Conservation (phyloP, 2,888 invertebrate species). For the Coecobrya sp. region DNA sequence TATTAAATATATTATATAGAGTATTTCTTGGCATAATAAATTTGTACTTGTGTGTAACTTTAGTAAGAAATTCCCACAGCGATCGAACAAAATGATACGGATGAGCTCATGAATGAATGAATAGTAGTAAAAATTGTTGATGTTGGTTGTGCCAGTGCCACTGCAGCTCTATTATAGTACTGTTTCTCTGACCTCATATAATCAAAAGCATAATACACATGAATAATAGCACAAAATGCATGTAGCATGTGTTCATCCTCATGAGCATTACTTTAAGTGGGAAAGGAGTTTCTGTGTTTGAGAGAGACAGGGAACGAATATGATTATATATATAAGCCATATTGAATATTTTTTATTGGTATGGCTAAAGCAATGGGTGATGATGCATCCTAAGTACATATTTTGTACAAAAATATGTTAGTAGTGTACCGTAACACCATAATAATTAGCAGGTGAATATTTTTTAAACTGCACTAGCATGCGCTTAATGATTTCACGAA, state of each 20-base stretch:
- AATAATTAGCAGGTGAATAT: constrained; percentile 49
- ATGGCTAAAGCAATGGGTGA: constrained; percentile 33
- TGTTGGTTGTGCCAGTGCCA: constrained; percentile 46
- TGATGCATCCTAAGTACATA: constrained; percentile 37
- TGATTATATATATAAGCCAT: constrained; percentile 7
- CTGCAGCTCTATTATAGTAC: constrained; percentile 8
- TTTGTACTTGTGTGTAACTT: constrained; percentile 70
- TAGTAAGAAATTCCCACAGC: constrained; percentile 72
- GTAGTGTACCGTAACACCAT: constrained; percentile 74
- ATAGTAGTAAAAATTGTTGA: constrained; percentile 56
- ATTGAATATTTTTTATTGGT: constrained; percentile 4
- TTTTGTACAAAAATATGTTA: constrained; percentile 71
- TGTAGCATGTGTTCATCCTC: constrained; percentile 42
- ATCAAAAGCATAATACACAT: constrained; percentile 13
- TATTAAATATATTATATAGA: background rate
- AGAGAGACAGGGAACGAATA: background rate
- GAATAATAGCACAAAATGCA: constrained; percentile 18
- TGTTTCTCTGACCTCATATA: constrained; percentile 73
- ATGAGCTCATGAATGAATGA: constrained; percentile 70
- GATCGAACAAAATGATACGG: constrained; percentile 75
- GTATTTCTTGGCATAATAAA: constrained; percentile 56
- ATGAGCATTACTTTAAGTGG: constrained; percentile 24
- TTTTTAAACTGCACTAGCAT: constrained; percentile 64
- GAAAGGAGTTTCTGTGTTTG: background rate
- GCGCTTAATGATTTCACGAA: constrained; percentile 37